Evolutionary conservation across 64 coral and sea anemone species (phyloP), one percentile per base, ranked within the genome.

Genomic region (Stichodactyla helianthus): DNA sequence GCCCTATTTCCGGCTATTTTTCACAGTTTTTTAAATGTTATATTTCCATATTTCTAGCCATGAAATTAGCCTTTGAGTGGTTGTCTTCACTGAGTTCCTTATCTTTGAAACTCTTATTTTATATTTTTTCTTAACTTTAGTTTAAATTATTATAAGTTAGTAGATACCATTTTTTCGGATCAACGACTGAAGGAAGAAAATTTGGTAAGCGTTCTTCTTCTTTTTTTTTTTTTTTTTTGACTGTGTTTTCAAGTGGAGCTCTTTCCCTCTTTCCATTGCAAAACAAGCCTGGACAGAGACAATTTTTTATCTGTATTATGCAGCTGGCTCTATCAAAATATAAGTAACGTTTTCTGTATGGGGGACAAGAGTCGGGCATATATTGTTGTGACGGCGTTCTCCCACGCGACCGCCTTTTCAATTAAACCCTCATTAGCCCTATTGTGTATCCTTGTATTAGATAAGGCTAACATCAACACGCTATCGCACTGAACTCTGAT

Each of bases 391-490:
- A 35, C 68, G 25, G 68, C 68, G 12, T 31, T 74, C 68, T 27
- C 26, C 68, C 68, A 74, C 68, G 68, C 68, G 68, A 74, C n/a
- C 7, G 25, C 68, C 68, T 31, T 26, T 74, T 27, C 68, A 74
- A 74, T 74, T 74, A 74, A 74, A 26, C 25, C 68, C 68, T 74
- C n/a, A 74, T 74, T 74, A 74, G 68, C 10, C 68, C 14, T 58
- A 58, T 74, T 74, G 31, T 74, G 23, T 74, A 74, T 25, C 19
- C 68, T 27, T 74, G 26, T 27, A n/a, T 74, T 7, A 70, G 65
- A 70, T 70, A 8, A 11, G 6, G 17, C 19, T 19, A 31, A 74
- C 1, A 74, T 23, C 68, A 74, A n/a, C 7, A 74, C 68, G 23
- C 25, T 74, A 74, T 74, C 68, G 7, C 25, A 11, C 11, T 74